These are phyloP conservation scores for Phrynocephalus forsythii DNA, from an alignment of 2,797 vertebrate genomes.

Conservation along the genomic window DNA sequence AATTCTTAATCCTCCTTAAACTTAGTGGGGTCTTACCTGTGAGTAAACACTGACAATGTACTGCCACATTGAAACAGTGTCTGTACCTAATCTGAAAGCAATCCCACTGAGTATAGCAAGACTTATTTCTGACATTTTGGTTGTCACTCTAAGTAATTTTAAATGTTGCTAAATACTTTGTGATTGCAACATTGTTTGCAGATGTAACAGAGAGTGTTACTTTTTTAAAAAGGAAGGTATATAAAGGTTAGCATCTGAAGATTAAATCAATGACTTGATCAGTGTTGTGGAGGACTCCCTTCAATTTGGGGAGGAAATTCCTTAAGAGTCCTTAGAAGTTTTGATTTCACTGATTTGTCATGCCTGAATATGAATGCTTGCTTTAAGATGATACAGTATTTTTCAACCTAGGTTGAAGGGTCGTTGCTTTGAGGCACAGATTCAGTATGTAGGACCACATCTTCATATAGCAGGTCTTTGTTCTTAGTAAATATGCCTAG, in stretches of 20 bases:
- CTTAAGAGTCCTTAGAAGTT: slow-evolving; percentile 23
- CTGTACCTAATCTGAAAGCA: not conserved
- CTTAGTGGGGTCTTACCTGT: not conserved
- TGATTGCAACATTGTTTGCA: not conserved
- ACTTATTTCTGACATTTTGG: not conserved
- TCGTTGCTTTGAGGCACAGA: not conserved
- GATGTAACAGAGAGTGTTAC: not conserved
- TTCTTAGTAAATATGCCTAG: not conserved
- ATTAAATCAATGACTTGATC: not conserved
- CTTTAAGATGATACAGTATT: not conserved
- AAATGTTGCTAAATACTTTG: slow-evolving; percentile 2
- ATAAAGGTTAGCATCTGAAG: not conserved
- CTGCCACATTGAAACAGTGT: not conserved
- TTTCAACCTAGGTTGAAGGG: not conserved
- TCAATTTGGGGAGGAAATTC: not conserved
- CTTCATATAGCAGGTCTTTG: not conserved
- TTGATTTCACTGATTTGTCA: not conserved
- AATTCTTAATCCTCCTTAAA: not conserved
- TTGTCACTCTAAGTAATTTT: not conserved
- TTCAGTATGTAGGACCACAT: not conserved
- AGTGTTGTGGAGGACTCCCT: not conserved
- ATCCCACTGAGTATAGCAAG: not conserved
- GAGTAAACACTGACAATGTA: not conserved
- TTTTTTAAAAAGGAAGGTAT: not conserved
- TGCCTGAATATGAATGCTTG: not conserved